Conservation (phyloP, 2,797 vertebrate species). For the Sebastes kiyomatsui region DNA sequence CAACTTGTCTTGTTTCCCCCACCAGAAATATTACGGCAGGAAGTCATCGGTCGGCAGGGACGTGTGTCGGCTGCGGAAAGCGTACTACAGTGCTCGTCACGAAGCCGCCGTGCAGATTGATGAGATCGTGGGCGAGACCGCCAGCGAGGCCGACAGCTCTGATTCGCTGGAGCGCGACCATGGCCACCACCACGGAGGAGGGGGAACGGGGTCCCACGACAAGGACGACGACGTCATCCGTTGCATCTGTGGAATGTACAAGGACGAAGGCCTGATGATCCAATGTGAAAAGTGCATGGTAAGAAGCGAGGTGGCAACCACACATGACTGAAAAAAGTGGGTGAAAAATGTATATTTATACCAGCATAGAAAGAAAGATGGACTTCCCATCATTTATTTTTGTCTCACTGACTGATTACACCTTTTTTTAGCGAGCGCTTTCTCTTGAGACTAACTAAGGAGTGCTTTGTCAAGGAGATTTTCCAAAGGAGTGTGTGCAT, state of each 20-base stretch:
- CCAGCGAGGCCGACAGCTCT: slow-evolving; percentile 96
- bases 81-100: slow-evolving; percentile 93
- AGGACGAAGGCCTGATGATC: slow-evolving; percentile 98
- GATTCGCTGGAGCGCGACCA: slow-evolving; percentile 94
- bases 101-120: slow-evolving; percentile 96
- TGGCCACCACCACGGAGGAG: slow-evolving; percentile 86
- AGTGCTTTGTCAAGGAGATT: slow-evolving; percentile 25
- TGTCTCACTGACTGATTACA: not conserved
- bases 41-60: slow-evolving; percentile 94
- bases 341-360: not conserved
- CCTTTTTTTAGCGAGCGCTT: slow-evolving; percentile 1
- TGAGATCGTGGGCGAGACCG: slow-evolving; percentile 97
- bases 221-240: slow-evolving; percentile 98
- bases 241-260: slow-evolving; percentile 98
- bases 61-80: slow-evolving; percentile 93
- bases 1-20: not conserved
- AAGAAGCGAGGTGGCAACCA: slow-evolving; percentile 26
- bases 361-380: not conserved
- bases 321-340: rapidly evolving
- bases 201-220: slow-evolving; percentile 81
- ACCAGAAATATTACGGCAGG: slow-evolving; percentile 94
- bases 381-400: not conserved
- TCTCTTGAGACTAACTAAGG: slow-evolving; percentile 14
- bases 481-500: slow-evolving; percentile 9
- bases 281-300: slow-evolving; percentile 99